phyloP scores from a whole-genome alignment of 2,797 vertebrate genomes.

The Alosa sapidissima region DNA sequence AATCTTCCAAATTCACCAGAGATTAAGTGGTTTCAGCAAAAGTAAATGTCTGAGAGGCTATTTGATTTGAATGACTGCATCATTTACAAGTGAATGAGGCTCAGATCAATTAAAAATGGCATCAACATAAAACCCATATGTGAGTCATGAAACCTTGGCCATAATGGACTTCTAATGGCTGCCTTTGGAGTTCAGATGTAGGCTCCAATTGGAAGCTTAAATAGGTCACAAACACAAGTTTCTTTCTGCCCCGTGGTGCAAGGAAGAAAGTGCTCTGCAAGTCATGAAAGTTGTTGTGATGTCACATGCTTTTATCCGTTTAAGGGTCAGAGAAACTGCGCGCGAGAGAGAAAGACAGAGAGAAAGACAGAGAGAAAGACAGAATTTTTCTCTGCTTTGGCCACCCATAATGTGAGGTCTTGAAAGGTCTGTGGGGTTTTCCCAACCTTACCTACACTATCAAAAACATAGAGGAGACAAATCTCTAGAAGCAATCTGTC shows the following conservation, averaged over 20 bases:
- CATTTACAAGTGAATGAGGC: slow-evolving; percentile 38
- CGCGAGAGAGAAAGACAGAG: neutral
- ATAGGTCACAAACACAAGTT: slow-evolving; percentile 46
- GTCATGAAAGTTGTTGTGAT: slow-evolving; percentile 36
- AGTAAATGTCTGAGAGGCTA: slow-evolving; percentile 24
- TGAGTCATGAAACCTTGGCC: neutral
- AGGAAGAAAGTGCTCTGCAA: slow-evolving; percentile 35
- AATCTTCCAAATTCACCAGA: neutral
- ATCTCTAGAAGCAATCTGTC: neutral
- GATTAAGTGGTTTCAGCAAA: neutral
- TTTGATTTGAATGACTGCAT: slow-evolving; percentile 31
- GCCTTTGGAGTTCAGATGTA: slow-evolving; percentile 10
- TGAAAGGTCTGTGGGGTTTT: neutral
- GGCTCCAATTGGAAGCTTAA: slow-evolving; percentile 31
- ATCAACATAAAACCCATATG: neutral
- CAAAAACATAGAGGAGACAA: neutral
- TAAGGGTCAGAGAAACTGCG: slow-evolving; percentile 6
- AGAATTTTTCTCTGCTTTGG: neutral
- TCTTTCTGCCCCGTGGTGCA: slow-evolving; percentile 39
- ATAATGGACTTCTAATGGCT: neutral
- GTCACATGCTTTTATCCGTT: slow-evolving; percentile 48
- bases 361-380: neutral
- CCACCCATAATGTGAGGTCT: neutral
- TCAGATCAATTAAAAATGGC: neutral
- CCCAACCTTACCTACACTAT: neutral